Conservation (phyloP, 2,797 vertebrate genomes). For the Acridotheres tristis region DNA sequence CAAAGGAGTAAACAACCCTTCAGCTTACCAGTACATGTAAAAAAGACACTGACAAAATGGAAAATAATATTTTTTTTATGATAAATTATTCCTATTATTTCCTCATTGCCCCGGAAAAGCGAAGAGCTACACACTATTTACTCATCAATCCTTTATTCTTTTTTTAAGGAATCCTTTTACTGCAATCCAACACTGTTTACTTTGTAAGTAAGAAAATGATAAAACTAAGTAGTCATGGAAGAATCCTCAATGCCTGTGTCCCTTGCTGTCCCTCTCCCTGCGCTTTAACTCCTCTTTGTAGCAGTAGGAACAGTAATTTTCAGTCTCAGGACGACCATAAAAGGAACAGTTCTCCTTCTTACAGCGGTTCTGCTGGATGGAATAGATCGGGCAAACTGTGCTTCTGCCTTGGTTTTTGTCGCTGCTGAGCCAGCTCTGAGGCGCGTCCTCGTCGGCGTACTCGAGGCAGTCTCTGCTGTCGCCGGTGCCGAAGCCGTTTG, state of each 20-base stretch:
- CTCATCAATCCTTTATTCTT: conserved; percentile 57
- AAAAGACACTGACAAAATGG: conserved; percentile 77
- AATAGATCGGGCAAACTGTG: conserved; percentile 85
- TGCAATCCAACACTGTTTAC: conserved; percentile 51
- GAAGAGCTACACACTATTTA: conserved; percentile 61
- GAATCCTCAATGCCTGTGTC: conserved; percentile 86
- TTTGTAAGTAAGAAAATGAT: conserved; percentile 73
- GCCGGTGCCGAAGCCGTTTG: conserved; percentile 87
- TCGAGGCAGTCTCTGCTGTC: conserved; percentile 91
- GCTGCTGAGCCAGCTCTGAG: conserved; percentile 86
- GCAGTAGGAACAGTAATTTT: conserved; percentile 98
- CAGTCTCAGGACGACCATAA: conserved; percentile 95
- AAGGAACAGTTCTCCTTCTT: conserved; percentile 97
- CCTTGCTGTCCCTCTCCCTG: conserved; percentile 90
- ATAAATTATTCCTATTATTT: conserved; percentile 63
- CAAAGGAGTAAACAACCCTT: conserved; percentile 77
- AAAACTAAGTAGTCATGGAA: conserved; percentile 64
- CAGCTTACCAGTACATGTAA: conserved; percentile 73
- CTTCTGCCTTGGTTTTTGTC: conserved; percentile 89
- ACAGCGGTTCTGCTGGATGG: conserved; percentile 94
- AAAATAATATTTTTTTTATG: conserved; percentile 64
- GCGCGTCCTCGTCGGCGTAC: conserved; percentile 90
- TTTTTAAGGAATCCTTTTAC: conserved; percentile 48
- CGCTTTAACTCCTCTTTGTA: conserved; percentile 96
- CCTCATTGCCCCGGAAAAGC: conserved; percentile 29